These are phyloP conservation scores for Meiosimyza platycephala DNA, from an alignment of 2,888 invertebrate species.

Conservation along the genomic window DNA sequence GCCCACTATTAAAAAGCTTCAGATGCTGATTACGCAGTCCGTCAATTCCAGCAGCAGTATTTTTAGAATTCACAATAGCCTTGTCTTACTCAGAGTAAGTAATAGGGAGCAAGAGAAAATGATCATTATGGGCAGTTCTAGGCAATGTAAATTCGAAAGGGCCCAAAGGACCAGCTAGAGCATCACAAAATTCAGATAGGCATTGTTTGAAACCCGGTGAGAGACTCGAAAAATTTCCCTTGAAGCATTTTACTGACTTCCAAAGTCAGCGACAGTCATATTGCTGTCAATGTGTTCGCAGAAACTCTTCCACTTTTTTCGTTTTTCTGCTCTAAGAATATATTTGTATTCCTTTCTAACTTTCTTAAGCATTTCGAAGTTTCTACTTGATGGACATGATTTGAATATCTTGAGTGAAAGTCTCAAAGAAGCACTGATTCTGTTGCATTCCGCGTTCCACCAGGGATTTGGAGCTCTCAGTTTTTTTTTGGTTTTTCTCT, in stretches of 20 bases:
- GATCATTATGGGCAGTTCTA: not conserved
- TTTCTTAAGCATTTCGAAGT: too few relatives aligned
- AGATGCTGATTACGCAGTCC: too few relatives aligned
- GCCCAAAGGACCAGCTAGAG: slow-evolving; percentile 4
- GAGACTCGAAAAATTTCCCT: not conserved
- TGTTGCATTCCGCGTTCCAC: slow-evolving; percentile 12
- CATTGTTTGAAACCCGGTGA: not conserved
- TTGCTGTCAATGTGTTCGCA: slow-evolving; percentile 19
- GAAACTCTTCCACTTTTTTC: slow-evolving; percentile 5
- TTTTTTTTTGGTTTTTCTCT: too few relatives aligned
- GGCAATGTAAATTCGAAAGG: not conserved
- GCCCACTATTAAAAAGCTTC: too few relatives aligned
- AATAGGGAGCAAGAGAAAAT: too few relatives aligned
- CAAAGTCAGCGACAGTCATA: slow-evolving; percentile 28
- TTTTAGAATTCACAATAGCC: too few relatives aligned
- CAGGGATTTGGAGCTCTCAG: not conserved
- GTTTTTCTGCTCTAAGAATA: too few relatives aligned
- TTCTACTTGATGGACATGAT: not conserved
- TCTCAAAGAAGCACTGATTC: not conserved
- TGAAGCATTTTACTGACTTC: slow-evolving; percentile 3
- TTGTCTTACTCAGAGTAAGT: too few relatives aligned
- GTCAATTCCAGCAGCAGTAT: too few relatives aligned
- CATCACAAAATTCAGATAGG: slow-evolving; percentile 11
- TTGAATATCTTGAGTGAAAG: not conserved
- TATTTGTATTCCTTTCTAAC: too few relatives aligned